These are phyloP conservation scores for Patella caerulea DNA, from an alignment of 2,888 invertebrate genomes.

Conservation along the genomic window DNA sequence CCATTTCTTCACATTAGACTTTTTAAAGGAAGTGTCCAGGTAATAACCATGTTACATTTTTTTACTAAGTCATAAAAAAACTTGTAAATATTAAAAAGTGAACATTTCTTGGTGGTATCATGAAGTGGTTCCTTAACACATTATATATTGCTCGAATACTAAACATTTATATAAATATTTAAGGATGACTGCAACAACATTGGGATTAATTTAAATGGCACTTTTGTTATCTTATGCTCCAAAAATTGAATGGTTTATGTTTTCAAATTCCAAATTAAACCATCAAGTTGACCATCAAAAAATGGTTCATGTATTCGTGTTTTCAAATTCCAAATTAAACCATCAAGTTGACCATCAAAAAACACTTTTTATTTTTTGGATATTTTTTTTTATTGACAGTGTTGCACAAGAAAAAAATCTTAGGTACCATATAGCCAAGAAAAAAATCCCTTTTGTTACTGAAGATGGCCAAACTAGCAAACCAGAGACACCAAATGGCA, in stretches of 20 bases:
- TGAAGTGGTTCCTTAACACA: no score
- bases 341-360: not conserved
- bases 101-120: no score
- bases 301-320: no score
- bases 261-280: no score
- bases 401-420: slow-evolving; percentile 81
- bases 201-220: not conserved
- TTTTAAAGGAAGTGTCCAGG: slow-evolving; percentile 82
- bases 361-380: not conserved
- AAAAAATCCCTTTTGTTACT: slow-evolving; percentile 93
- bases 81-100: no score
- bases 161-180: no score
- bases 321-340: no score
- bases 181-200: not conserved
- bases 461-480: slow-evolving; percentile 77
- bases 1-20: slow-evolving; percentile 93
- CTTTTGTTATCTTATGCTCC: not conserved
- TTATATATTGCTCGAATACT: no score
- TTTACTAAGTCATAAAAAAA: no score
- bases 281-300: not conserved
- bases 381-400: slow-evolving; percentile 36
- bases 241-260: no score
- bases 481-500: slow-evolving; percentile 91
- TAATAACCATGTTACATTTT: slow-evolving; percentile 47
- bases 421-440: slow-evolving; percentile 94